Evolutionary conservation across 2,797 vertebrate species (phyloP).

Genomic region (Neostethus bicornis): DNA sequence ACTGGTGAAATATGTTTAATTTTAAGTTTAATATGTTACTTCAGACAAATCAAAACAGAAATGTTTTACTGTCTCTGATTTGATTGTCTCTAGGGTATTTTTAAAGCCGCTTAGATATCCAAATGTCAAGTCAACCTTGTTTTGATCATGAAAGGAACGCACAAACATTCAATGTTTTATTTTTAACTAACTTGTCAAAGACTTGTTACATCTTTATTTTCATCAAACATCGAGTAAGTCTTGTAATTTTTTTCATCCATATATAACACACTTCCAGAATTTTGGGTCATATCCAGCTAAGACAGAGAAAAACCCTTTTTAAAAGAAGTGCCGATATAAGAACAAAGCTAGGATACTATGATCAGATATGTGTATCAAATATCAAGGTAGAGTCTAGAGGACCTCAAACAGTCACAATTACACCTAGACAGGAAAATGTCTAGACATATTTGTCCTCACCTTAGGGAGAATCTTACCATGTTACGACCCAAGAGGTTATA

Average conservation of each 20-base stretch:
- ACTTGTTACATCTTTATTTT: too few relatives aligned
- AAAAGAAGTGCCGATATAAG: background rate
- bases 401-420: background rate
- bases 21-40: background rate
- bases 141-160: background rate
- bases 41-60: background rate
- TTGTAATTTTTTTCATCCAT: too few relatives aligned
- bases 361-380: background rate
- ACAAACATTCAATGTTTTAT: too few relatives aligned
- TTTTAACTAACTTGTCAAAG: too few relatives aligned
- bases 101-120: background rate
- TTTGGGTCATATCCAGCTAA: too few relatives aligned
- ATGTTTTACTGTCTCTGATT: background rate
- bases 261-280: too few relatives aligned
- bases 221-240: too few relatives aligned
- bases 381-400: background rate
- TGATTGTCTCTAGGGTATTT: background rate
- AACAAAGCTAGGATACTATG: background rate
- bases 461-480: background rate
- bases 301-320: too few relatives aligned
- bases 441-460: constrained; percentile 10
- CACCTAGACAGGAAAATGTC: constrained; percentile 1
- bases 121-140: background rate
- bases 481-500: constrained; percentile 34
- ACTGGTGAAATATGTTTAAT: background rate